phyloP scores from a whole-genome alignment of 2,797 vertebrate species.

The Liasis olivaceus region DNA sequence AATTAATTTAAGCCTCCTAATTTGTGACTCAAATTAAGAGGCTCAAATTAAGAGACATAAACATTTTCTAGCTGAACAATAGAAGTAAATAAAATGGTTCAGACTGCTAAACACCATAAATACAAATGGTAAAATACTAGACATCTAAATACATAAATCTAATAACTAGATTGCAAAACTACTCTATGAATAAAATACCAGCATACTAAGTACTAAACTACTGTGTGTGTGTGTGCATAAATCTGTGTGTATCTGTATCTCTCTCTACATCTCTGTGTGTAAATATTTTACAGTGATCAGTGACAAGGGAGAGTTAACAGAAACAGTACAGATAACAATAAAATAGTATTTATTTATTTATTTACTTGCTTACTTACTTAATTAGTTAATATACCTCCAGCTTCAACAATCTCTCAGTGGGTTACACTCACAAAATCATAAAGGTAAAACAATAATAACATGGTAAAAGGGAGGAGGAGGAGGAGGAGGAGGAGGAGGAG shows the following conservation, averaged over 20 bases:
- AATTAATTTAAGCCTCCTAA: too few relatives aligned
- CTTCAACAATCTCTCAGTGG: neutral
- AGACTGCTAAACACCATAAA: too few relatives aligned
- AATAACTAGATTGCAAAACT: neutral
- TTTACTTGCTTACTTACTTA: neutral
- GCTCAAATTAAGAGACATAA: too few relatives aligned
- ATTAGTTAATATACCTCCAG: neutral
- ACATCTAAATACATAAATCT: too few relatives aligned
- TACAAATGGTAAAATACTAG: too few relatives aligned
- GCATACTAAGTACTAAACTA: neutral
- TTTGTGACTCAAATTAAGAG: too few relatives aligned
- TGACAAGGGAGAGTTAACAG: neutral
- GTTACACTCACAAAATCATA: neutral
- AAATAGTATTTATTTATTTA: neutral
- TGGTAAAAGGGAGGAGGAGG: neutral
- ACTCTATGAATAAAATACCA: neutral
- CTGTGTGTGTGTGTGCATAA: neutral
- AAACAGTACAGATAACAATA: neutral
- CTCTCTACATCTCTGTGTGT: neutral
- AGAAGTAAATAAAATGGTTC: too few relatives aligned
- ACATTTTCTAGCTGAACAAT: too few relatives aligned
- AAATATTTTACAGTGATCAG: neutral
- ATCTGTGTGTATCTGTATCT: neutral
- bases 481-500: too few relatives aligned
- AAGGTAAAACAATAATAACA: neutral